Percentiles rank a stretch among this genome's conserved stretches.
Evolutionary conservation across 2,113 vertebrate species (phyloP).

Genomic region (Cairina moschata): DNA sequence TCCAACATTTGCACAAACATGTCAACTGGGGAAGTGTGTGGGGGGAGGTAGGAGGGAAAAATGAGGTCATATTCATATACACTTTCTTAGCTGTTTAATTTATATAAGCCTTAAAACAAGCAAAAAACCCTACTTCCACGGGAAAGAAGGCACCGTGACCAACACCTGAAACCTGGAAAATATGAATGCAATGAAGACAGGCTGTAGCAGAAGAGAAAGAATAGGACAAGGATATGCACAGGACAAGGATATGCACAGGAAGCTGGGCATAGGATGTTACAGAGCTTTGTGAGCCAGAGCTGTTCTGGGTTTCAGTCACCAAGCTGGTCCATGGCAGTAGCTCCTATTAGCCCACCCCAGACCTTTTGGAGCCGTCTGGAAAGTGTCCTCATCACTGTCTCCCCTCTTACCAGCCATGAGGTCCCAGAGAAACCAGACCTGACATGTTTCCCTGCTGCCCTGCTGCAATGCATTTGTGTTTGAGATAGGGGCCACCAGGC

Average conservation of each 20-base stretch:
- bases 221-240: neutral
- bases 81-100: constrained; percentile 65
- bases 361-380: neutral
- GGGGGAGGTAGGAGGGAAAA: constrained; percentile 69
- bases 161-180: neutral
- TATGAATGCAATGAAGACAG: neutral
- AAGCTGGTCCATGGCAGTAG: neutral
- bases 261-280: neutral
- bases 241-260: neutral
- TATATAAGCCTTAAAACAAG: constrained; percentile 58
- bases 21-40: constrained; percentile 69
- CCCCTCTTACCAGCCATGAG: neutral
- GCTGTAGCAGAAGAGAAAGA: neutral
- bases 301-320: neutral
- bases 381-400: rapidly evolving
- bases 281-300: neutral
- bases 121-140: neutral
- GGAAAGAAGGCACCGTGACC: neutral
- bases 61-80: constrained; percentile 64
- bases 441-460: neutral
- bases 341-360: neutral
- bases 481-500: neutral
- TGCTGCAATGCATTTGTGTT: neutral
- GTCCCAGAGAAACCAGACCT: neutral
- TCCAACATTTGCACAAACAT: constrained; percentile 70